These are phyloP conservation scores for Diglossa cyanea DNA, from an alignment of 2,797 vertebrate genomes.

Conservation along the genomic window DNA sequence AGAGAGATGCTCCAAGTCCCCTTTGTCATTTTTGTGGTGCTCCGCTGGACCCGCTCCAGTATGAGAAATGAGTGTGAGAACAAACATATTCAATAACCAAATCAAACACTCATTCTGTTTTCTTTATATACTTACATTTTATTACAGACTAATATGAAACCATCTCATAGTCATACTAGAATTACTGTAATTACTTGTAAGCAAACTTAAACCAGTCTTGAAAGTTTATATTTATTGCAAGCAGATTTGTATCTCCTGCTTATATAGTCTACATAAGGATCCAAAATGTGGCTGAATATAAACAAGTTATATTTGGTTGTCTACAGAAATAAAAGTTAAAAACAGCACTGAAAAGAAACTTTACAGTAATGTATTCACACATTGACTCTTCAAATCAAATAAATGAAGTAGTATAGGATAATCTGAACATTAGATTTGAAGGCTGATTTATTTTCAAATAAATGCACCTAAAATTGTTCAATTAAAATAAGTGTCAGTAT, in stretches of 20 bases:
- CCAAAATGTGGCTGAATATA: conserved; percentile 77
- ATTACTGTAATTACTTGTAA: neutral
- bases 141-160: conserved; percentile 62
- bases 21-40: neutral
- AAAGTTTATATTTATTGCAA: conserved; percentile 83
- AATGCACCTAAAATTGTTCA: conserved; percentile 60
- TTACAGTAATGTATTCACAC: conserved; percentile 63
- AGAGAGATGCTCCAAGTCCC: neutral
- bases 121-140: conserved; percentile 45
- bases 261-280: conserved; percentile 77
- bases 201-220: conserved; percentile 38
- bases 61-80: neutral
- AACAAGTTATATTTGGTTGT: conserved; percentile 49
- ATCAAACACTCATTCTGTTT: neutral
- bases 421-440: conserved; percentile 63
- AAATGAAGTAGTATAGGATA: conserved; percentile 55
- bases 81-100: neutral
- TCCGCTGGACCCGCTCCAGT: neutral
- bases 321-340: conserved; percentile 70
- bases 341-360: conserved; percentile 69
- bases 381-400: conserved; percentile 67
- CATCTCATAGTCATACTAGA: neutral
- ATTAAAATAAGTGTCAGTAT: conserved; percentile 67
- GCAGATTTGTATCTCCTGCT: conserved; percentile 79
- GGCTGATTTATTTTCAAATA: conserved; percentile 69